Conservation (phyloP, 2,113 vertebrate species). For the Corynorhinus townsendii region DNA sequence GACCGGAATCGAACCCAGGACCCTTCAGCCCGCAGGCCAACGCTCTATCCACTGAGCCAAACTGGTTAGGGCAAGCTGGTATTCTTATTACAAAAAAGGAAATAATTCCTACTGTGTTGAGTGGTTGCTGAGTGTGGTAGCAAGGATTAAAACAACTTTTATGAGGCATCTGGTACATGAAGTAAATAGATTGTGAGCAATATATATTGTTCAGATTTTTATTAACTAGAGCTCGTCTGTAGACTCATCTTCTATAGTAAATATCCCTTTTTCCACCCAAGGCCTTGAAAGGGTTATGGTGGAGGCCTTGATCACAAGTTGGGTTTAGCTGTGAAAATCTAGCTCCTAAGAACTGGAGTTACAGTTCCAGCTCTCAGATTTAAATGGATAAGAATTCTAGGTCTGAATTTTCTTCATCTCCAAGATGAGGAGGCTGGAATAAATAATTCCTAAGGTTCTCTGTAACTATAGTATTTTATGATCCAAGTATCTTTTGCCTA, state of each 20-base stretch:
- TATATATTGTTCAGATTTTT: slow-evolving; percentile 34
- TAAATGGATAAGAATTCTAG: slow-evolving; percentile 13
- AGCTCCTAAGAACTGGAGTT: background rate
- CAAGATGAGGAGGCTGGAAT: slow-evolving; percentile 7
- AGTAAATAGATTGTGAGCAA: slow-evolving; percentile 15
- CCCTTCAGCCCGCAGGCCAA: no score
- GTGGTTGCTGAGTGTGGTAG: background rate
- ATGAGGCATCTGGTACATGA: slow-evolving; percentile 37
- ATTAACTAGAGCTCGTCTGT: slow-evolving; percentile 29
- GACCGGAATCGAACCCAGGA: no score
- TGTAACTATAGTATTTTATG: slow-evolving; percentile 13
- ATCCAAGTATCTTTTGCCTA: slow-evolving; percentile 19
- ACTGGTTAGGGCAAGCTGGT: background rate
- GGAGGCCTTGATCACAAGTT: slow-evolving; percentile 39
- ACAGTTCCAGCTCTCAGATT: background rate
- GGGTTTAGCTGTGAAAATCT: background rate
- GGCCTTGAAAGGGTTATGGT: slow-evolving; percentile 10
- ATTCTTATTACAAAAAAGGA: slow-evolving; percentile 26
- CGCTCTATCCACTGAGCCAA: no score
- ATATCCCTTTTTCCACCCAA: slow-evolving; percentile 43
- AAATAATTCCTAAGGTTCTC: slow-evolving; percentile 45
- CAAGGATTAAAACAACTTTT: slow-evolving; percentile 29
- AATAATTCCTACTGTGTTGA: slow-evolving; percentile 37
- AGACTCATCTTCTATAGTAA: slow-evolving; percentile 40
- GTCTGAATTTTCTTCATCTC: slow-evolving; percentile 15